Conservation (phyloP, 2,113 vertebrate genomes). For the Cnemophilus loriae region DNA sequence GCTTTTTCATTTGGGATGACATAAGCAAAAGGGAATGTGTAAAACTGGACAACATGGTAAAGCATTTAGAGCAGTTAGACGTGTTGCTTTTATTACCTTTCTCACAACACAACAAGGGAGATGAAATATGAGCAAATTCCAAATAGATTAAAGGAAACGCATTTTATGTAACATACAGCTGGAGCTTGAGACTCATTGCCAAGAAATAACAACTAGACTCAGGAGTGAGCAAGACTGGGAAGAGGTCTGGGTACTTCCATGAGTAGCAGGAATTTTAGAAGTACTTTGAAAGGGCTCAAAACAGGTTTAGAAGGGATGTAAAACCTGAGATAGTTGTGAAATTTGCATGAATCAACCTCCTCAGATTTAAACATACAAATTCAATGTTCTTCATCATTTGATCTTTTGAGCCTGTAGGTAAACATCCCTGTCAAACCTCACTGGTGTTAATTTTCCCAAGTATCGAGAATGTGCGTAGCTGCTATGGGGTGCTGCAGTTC, state of each 20-base stretch:
- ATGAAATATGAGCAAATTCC: background rate
- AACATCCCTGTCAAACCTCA: background rate
- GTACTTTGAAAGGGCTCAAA: background rate
- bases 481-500: background rate
- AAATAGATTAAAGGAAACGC: slow-evolving; percentile 8
- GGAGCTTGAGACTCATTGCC: background rate
- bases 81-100: background rate
- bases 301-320: background rate
- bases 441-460: background rate
- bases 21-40: background rate
- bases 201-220: background rate
- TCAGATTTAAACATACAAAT: background rate
- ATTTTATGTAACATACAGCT: background rate
- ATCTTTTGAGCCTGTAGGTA: slow-evolving; percentile 17
- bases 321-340: background rate
- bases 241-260: background rate
- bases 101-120: background rate
- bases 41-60: background rate
- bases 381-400: background rate
- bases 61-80: background rate
- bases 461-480: background rate
- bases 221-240: background rate
- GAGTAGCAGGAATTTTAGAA: background rate
- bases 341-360: background rate
- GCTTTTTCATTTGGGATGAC: background rate